Conservation (phyloP, 2,888 invertebrate species). For the Agrochola lychnidis region DNA sequence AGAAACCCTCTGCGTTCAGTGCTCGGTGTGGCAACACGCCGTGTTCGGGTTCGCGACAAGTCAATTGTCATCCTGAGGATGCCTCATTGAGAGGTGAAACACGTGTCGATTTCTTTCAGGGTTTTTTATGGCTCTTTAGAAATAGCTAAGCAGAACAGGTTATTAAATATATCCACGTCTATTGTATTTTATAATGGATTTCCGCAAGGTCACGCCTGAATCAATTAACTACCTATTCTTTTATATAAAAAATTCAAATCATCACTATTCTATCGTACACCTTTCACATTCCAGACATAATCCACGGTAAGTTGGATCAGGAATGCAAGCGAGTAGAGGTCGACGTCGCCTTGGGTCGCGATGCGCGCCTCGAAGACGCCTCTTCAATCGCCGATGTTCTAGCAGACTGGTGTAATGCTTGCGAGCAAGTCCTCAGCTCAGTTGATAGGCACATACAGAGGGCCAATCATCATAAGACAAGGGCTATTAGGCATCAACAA, state of each 20-base stretch:
- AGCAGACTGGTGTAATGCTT: constrained; percentile 96
- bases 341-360: constrained; percentile 98
- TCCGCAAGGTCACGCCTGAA: too few species aligned
- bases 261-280: background rate
- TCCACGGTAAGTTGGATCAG: constrained; percentile 98
- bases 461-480: constrained; percentile 96
- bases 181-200: too few species aligned
- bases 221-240: too few species aligned
- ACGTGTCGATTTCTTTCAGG: too few species aligned
- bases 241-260: background rate
- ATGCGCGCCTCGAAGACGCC: constrained; percentile 96
- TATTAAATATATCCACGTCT: too few species aligned
- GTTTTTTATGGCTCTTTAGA: too few species aligned
- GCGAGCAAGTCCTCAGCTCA: constrained; percentile 96
- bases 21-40: too few species aligned
- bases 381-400: constrained; percentile 95
- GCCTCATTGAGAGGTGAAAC: too few species aligned
- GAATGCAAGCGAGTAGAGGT: constrained; percentile 98
- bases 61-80: too few species aligned
- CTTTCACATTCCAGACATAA: constrained; percentile 93
- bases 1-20: too few species aligned
- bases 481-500: constrained; percentile 94
- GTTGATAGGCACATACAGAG: constrained; percentile 97
- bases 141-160: too few species aligned
- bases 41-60: too few species aligned